Evolutionary conservation across 2,797 vertebrate genomes (phyloP), one percentile per base, ranked within the genome.

Genomic region (Hypotaenidia okinawae): DNA sequence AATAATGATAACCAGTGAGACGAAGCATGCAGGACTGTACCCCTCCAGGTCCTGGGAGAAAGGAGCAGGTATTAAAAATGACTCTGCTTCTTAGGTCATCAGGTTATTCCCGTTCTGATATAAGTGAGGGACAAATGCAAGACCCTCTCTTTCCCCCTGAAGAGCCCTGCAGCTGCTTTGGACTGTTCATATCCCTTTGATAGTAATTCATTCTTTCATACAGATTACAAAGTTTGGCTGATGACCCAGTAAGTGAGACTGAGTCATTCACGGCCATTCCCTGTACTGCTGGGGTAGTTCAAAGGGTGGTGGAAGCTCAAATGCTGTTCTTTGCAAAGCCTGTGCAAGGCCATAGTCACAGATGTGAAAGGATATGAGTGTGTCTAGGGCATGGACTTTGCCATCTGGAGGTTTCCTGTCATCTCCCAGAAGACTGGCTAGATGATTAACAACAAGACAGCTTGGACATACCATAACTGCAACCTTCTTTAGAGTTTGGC

Each of bases 1-100:
- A 98, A 98, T 98, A 97, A 98, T 96, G 97, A 95, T 97, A 97
- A 98, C 96, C 97, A 98, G 98, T 89, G 97, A 97, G 97, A 95
- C 69, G 90, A 97, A 95, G 97, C 73, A 88, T 94, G 93, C 51
- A 66, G 92, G 82, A 68, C 94, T 93, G 51, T 94, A 87, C 94
- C 96, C 97, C 97, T 97, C 96, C 91, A 98, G 97, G 97, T 94
- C 78, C 63, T 17, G 78, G 49, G 39, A 91, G 75, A 82, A 95
- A 95, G 81, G 88, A 93, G 72, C 94, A 78, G 84, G 95, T 96
- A 96, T 88, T 91, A 86, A 95, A 92, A 94, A 85, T 73, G 3
- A 92, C 78, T 95, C 69, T 0, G 1, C 43, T 92, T 81, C 92
- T 95, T 90, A 96, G 95, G 95, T 97, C 97, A 97, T 77, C 47